Conservation (phyloP, 1,140 invertebrate species). For the Hetaerina americana region DNA sequence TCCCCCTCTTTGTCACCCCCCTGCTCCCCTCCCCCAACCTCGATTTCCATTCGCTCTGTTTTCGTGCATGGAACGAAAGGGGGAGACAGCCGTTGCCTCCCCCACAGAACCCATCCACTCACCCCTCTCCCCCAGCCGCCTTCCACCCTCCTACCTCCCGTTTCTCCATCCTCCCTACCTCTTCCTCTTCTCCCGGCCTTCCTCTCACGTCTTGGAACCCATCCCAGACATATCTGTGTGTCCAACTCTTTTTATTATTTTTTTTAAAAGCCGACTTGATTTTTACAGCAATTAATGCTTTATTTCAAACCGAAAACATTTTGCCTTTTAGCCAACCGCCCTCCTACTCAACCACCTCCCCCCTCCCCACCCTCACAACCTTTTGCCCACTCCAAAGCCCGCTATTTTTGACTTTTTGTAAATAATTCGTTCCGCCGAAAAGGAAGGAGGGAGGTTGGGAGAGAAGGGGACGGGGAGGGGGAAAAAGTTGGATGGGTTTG, state of each 20-base stretch:
- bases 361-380: neutral
- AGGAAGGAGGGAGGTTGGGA: neutral
- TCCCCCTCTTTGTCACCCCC: too few relatives aligned
- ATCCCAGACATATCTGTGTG: neutral
- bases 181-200: neutral
- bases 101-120: neutral
- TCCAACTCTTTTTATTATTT: neutral
- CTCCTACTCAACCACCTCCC: neutral
- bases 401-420: neutral
- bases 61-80: too few relatives aligned
- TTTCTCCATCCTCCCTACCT: too few relatives aligned
- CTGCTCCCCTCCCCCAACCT: too few relatives aligned
- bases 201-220: neutral
- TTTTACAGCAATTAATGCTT: neutral
- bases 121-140: neutral
- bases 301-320: neutral
- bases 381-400: neutral
- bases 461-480: neutral
- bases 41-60: too few relatives aligned
- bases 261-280: neutral
- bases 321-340: neutral
- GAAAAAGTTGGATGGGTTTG: neutral
- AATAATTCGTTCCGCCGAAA: neutral
- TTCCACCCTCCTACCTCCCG: too few relatives aligned
- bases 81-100: too few relatives aligned